Evolutionary conservation across 2,888 invertebrate species (phyloP), one percentile per base, ranked within the genome.

Genomic region (Chrysomela aeneicollis): DNA sequence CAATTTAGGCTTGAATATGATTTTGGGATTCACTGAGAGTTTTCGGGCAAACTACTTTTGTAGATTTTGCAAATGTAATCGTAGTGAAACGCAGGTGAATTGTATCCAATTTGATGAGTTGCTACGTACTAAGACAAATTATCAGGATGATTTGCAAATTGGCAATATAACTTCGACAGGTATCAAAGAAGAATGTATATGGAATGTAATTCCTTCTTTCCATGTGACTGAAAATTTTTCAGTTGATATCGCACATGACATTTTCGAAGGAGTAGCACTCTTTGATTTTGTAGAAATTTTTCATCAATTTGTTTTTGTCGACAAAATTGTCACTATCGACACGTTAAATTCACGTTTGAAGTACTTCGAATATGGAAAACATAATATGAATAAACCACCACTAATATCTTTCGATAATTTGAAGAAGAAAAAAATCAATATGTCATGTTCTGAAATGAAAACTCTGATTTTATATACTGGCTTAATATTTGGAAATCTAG

Each of bases 231-330:
- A 69, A 47, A 74, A 74, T 62, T 67, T 53, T 59, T 54, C 59
- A 9, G 67, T 68, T 26, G 74, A 74, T 57, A 65, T 73, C 15
- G 59, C 67, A 52, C 74, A 73, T 66, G 74, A 74, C 49, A 54
- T 74, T 17, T 71, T 72, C 51, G 70, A 73, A 65, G 73, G 74
- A 15, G 63, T 73, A 30, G 62, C 61, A 35, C 42, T 63, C 37
- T 70, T 61, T 63, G 73, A 69, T 30, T 22, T 71, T n/a, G 22
- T 30, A 19, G 30, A 64, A 18, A n/a, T 71, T 15, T 52, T 73
- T 21, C 51, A 72, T 63, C 52, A 71, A 22, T 62, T 66, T 53
- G 59, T 70, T 51, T 37, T 37, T 50, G 52, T 65, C n/a, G 64
- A 68, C 6, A 66, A 65, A 47, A 46, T 61, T 26, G 66, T 70